Conservation (phyloP, 2,888 invertebrate species). For the Torymus aiolomorphi region DNA sequence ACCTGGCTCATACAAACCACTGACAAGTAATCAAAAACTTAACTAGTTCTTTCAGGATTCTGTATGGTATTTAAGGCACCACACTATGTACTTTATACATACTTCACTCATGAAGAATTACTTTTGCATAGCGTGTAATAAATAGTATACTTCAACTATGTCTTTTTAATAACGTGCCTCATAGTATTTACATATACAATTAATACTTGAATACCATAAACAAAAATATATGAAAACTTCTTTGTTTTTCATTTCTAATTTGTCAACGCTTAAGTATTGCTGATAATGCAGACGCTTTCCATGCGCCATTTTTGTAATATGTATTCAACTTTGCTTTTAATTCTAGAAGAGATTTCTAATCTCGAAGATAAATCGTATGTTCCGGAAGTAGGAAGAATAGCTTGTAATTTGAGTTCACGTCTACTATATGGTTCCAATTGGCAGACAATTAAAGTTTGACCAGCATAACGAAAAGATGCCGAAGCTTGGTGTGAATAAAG, state of each 20-base stretch:
- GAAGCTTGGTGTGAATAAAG: slow-evolving; percentile 74
- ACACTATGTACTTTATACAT: slow-evolving; percentile 48
- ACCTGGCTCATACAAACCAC: slow-evolving; percentile 41
- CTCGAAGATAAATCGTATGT: slow-evolving; percentile 83
- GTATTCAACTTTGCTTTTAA: slow-evolving; percentile 67
- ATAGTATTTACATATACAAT: slow-evolving; percentile 36
- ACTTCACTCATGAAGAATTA: slow-evolving; percentile 32
- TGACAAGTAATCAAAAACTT: slow-evolving; percentile 28
- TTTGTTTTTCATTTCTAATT: slow-evolving; percentile 18
- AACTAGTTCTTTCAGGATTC: slow-evolving; percentile 11
- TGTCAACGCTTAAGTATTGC: slow-evolving; percentile 28
- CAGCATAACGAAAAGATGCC: slow-evolving; percentile 73
- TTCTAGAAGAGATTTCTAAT: slow-evolving; percentile 76
- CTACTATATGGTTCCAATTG: slow-evolving; percentile 77
- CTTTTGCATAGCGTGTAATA: slow-evolving; percentile 25
- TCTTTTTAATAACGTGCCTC: not conserved
- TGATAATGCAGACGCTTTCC: slow-evolving; percentile 72
- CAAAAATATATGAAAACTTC: slow-evolving; percentile 19
- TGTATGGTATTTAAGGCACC: slow-evolving; percentile 54
- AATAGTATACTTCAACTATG: slow-evolving; percentile 19
- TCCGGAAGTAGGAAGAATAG: slow-evolving; percentile 81
- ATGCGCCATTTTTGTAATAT: slow-evolving; percentile 71
- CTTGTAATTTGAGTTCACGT: slow-evolving; percentile 79
- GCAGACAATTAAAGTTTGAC: slow-evolving; percentile 75
- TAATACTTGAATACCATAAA: slow-evolving; percentile 35